Evolutionary conservation across 2,888 invertebrate species (phyloP), one percentile per base, ranked within the genome.

Genomic region (Boloria euphrosyne): DNA sequence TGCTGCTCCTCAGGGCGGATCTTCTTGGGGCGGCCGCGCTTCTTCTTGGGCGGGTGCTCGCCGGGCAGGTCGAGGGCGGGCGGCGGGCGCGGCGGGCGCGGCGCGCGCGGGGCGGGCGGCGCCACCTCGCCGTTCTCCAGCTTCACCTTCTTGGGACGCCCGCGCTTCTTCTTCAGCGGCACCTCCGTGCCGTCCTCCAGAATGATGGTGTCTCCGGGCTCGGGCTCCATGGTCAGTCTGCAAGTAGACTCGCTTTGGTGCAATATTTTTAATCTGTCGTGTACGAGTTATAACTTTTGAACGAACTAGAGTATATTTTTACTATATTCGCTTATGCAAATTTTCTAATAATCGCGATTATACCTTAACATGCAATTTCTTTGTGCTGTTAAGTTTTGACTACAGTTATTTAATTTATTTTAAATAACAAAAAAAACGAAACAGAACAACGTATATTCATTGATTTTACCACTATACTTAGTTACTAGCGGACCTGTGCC

Each of bases 11-110:
- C 94, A 58, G 94, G 93, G 71, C 96, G 94, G 17, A 97, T 95
- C 89, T 97, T 98, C 89, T 97, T 97, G 69, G 97, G 97, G 69
- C 97, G 93, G 18, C 97, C 97, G 31, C 97, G 90, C 81, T 97
- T 97, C 87, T 97, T 97, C 90, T 97, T 97, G 70, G 96, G 95
- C 70, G 95, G 94, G 78, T 85, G 85, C 64, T 90, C 91, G 0
- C 80, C 84, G 72, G 74, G 77, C 49, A 82, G 79, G 62, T 83
- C 84, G 53, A 79, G 77, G 49, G 75, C 70, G 60, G 82, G 80
- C 51, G 85, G 81, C 13, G 83, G 79, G 57, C 87, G 83, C 3
- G 88, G 87, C 61, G 91, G 91, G 69, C 93, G 86, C 2, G 94
- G 90, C 46, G 92, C 82, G 49, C 90, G 83, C 53, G 93, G 93